Evolutionary conservation across 2,888 invertebrate genomes (phyloP).

Genomic region (Drosophila planitibia): DNA sequence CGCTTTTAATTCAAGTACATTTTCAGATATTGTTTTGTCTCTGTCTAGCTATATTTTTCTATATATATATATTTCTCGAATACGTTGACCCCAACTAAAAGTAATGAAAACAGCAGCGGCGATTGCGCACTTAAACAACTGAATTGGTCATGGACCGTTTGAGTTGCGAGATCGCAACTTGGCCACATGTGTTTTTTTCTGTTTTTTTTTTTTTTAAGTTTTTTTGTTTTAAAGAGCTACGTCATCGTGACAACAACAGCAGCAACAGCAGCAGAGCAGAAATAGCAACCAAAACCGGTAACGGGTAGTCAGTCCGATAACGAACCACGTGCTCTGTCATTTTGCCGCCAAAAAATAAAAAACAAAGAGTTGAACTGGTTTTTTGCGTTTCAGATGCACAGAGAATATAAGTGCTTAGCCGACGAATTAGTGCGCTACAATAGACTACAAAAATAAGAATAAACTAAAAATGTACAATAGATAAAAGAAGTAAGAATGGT

Average conservation of each 20-base stretch:
- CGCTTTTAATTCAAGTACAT: slow-evolving; percentile 21
- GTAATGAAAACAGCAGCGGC: slow-evolving; percentile 2
- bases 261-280: slow-evolving; percentile 28
- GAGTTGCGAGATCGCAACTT: slow-evolving; percentile 40
- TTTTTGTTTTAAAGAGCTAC: slow-evolving; percentile 48
- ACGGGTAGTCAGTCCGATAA: slow-evolving; percentile 26
- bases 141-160: slow-evolving; percentile 72
- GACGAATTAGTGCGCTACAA: background rate
- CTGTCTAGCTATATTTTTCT: background rate
- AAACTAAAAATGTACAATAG: too few relatives aligned
- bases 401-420: background rate
- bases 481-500: background rate
- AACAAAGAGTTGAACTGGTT: slow-evolving; percentile 62
- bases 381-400: slow-evolving; percentile 13
- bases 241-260: slow-evolving; percentile 57
- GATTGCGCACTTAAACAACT: slow-evolving; percentile 59
- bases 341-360: slow-evolving; percentile 65
- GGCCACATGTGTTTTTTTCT: slow-evolving; percentile 53
- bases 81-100: slow-evolving; percentile 63
- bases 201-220: background rate
- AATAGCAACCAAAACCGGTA: slow-evolving; percentile 59
- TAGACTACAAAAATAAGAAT: background rate
- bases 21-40: slow-evolving; percentile 19
- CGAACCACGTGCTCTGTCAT: slow-evolving; percentile 64
- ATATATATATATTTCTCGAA: slow-evolving; percentile 23